Evolutionary conservation across 2,888 invertebrate genomes (phyloP).

Genomic region (Drosophila bunnanda): DNA sequence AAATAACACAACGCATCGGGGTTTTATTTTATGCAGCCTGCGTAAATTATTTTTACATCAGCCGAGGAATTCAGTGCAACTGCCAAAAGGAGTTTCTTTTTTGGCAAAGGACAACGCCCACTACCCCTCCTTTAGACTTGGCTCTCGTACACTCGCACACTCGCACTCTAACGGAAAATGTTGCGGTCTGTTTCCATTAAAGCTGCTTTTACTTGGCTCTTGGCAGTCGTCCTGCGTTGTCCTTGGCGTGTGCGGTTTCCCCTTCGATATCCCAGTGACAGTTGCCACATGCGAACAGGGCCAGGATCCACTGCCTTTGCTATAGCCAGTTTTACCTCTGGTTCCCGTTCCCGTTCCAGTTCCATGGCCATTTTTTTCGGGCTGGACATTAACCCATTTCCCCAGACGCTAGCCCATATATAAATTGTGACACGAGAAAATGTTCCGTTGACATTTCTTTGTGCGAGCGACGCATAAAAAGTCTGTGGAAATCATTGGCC

Average conservation of each 20-base stretch:
- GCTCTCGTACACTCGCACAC: neutral
- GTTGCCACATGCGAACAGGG: conserved; percentile 55
- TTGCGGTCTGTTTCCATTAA: conserved; percentile 73
- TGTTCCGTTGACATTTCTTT: conserved; percentile 65
- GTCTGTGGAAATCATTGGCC: conserved; percentile 68
- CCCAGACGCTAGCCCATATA: conserved; percentile 23
- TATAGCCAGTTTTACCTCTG: conserved; percentile 1
- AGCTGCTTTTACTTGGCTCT: conserved; percentile 39
- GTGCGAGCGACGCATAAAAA: conserved; percentile 59
- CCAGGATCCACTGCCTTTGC: conserved; percentile 8
- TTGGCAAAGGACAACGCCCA: conserved; percentile 51
- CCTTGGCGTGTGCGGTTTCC: conserved; percentile 59
- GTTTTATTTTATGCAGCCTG: conserved; percentile 23
- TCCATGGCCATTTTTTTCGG: conserved; percentile 55
- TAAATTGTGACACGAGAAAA: conserved; percentile 39
- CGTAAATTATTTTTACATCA: conserved; percentile 50
- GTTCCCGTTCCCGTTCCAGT: conserved; percentile 15
- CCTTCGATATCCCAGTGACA: conserved; percentile 66
- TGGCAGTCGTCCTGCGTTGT: conserved; percentile 61
- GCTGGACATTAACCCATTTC: conserved; percentile 72
- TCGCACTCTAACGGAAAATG: conserved; percentile 64
- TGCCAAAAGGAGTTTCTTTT: conserved; percentile 41
- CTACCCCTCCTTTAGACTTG: conserved; percentile 12
- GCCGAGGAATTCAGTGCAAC: conserved; percentile 23
- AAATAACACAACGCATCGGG: conserved; percentile 23